Base-by-base conservation (phyloP, 2,888 invertebrate species). In the Leucozona laternaria region DNA sequence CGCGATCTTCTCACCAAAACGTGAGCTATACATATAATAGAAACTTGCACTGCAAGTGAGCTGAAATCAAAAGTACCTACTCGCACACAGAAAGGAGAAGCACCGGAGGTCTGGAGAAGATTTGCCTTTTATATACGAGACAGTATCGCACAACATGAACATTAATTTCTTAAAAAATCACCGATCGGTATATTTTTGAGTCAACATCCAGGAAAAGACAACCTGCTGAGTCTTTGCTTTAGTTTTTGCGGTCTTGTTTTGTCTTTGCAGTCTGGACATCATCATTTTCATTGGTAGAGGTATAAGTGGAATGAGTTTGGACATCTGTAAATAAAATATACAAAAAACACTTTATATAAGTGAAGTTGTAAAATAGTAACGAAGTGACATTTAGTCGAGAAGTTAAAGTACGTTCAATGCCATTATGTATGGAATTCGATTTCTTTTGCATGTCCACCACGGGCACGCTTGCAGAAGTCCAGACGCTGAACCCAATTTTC, bases 81-180 rank as follows among this genome's bases (percentile, higher is more conserved):
- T 13, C 4, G 37, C 48, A 8, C 34, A 43, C 34, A 79, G 45
- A 43, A 71, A 55, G 45, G 53, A 15, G n/a, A 72, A 45, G 57
- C 25, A 11, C 25, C 8, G 28, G 62, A 43, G 55, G 57, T 40
- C 40, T 40, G 60, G 2, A 60, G 60, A 57, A 57, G 66, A 48
- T 40, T 66, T 62, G n/a, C 17, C 22, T 43, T 28, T 60, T 60
- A 37, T 58, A 37, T 25, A 43, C 58, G 81, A 58, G 71, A 82
- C 79, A 73, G 48, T 80, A 80, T 80, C 50, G 58, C 66, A 75
- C 82, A 72, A 82, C 73, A 62, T 34, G 79, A 75, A 57, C 79
- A 83, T 84, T 80, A 71, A 80, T 84, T 84, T 80, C 80, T 75
- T 79, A 70, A 75, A 84, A 84, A 84, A 79, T 84, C 84, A 71